These are phyloP conservation scores for Gadus chalcogrammus DNA, from an alignment of 2,113 vertebrate species.

Conservation along the genomic window DNA sequence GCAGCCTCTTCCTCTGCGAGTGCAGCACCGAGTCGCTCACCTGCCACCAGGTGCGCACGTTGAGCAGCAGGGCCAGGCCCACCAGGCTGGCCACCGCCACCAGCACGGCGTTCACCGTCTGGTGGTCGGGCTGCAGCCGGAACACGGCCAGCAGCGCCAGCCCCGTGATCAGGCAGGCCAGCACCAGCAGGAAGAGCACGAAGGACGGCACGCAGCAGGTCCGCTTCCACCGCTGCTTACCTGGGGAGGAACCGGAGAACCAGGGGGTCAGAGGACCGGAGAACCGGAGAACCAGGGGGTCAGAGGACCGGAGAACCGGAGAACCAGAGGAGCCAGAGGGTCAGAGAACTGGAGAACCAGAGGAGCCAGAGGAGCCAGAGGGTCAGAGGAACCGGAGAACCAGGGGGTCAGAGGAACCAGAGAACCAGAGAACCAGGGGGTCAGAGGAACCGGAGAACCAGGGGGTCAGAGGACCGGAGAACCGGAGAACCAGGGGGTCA, in stretches of 20 bases:
- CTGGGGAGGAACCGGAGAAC: conserved; percentile 55
- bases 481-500: no score
- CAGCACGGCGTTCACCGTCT: conserved; percentile 83
- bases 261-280: background rate
- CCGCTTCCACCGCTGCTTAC: conserved; percentile 94
- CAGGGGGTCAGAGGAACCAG: no score
- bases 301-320: no score
- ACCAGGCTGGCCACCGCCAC: conserved; percentile 81
- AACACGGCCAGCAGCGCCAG: conserved; percentile 84
- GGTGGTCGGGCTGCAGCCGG: conserved; percentile 77
- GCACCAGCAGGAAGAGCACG: conserved; percentile 83
- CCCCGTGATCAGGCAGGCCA: conserved; percentile 81
- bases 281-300: no score
- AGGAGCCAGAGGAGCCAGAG: no score
- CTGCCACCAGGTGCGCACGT: conserved; percentile 95
- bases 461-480: no score
- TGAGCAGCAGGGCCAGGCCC: conserved; percentile 86
- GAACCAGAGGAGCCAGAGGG: no score
- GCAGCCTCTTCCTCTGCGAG: conserved; percentile 92
- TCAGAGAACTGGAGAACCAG: no score
- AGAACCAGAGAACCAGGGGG: no score
- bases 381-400: no score
- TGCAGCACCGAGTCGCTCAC: conserved; percentile 90
- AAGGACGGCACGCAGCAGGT: conserved; percentile 96
- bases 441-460: no score